A percentile compares a stretch with the other conserved stretches of the same genome.
phyloP scores from a whole-genome alignment of 2,888 invertebrate species.

The Rhynchonema sp. region DNA sequence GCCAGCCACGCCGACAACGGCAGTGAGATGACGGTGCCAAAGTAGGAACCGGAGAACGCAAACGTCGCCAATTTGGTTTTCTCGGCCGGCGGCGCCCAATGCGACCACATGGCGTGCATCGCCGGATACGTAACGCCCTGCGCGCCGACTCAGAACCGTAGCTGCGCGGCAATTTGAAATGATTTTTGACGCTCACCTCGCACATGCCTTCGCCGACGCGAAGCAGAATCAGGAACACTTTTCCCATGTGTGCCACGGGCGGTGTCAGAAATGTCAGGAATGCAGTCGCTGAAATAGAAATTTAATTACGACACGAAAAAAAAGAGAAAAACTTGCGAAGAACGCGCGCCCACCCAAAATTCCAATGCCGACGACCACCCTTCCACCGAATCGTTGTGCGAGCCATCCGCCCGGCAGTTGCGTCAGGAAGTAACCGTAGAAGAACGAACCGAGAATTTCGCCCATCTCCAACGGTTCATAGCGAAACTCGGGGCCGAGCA shows the following conservation, averaged over 20 bases:
- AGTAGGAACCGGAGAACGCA: constrained; percentile 18
- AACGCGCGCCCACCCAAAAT: constrained; percentile 10
- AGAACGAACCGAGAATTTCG: constrained; percentile 38
- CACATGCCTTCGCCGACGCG: background rate
- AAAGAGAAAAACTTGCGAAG: background rate
- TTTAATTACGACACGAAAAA: background rate
- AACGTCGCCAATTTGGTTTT: constrained; percentile 20
- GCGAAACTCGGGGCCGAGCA: constrained; percentile 36
- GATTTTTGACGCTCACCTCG: background rate
- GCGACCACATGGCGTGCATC: constrained; percentile 20
- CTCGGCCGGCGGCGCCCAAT: constrained; percentile 20
- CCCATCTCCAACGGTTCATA: constrained; percentile 39
- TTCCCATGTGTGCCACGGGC: background rate
- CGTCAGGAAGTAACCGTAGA: constrained; percentile 35
- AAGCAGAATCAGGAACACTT: background rate
- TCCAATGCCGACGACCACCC: constrained; percentile 14
- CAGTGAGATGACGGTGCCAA: constrained; percentile 20
- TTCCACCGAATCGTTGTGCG: constrained; percentile 4
- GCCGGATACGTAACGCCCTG: constrained; percentile 22
- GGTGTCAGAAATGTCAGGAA: background rate
- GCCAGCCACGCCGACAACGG: constrained; percentile 17
- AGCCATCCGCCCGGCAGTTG: constrained; percentile 18
- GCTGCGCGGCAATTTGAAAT: background rate
- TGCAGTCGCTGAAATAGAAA: background rate
- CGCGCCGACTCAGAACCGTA: background rate